Base-by-base conservation (phyloP, 2,113 vertebrate species). In the Crotalus helleri region DNA sequence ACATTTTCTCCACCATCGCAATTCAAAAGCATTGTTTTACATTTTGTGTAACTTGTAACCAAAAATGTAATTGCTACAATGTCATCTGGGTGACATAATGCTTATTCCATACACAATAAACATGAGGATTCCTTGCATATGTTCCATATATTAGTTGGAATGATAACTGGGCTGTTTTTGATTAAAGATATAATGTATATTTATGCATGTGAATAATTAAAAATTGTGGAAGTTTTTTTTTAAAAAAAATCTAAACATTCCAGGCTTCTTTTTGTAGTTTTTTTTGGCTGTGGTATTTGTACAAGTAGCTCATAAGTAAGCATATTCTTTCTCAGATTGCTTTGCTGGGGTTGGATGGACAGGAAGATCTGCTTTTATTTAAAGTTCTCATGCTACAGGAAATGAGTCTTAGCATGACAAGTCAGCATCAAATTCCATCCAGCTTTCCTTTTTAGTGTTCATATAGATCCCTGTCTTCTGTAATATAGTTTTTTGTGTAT, bases 351-450 rank as follows among this genome's bases (percentile, higher is more conserved):
- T 94, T 92, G 33, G 54, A 93, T 0, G 90, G 94, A 92, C 0
- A 0, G 59, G 33, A 91, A 89, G 90, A 90, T 94, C 93, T 91
- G 0, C 1, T 93, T 90, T 90, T 93, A 91, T 92, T 85, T 69
- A 89, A 90, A 94, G 89, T 87, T 91, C 59, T 90, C 91, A 81
- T 91, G 89, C 92, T n/a, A 91, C 59, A 92, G 88, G 85, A 1
- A 4, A 74, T 5, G 44, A n/a, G 86, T 93, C 93, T 49, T 12
- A 96, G 90, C 90, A 85, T 51, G 69, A 61, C 87, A 94, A 94
- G 88, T 91, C 94, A 95, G 89, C 92, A 57, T 74, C 95, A 88
- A 29, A 57, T 96, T 95, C 19, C 15, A 88, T 94, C 92, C 51
- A 0, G 54, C 85, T 39, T 92, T 92, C 92, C 93, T 87, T 69